Base-by-base conservation (phyloP, 2,113 vertebrate genomes). In the Oryzias woworae region DNA sequence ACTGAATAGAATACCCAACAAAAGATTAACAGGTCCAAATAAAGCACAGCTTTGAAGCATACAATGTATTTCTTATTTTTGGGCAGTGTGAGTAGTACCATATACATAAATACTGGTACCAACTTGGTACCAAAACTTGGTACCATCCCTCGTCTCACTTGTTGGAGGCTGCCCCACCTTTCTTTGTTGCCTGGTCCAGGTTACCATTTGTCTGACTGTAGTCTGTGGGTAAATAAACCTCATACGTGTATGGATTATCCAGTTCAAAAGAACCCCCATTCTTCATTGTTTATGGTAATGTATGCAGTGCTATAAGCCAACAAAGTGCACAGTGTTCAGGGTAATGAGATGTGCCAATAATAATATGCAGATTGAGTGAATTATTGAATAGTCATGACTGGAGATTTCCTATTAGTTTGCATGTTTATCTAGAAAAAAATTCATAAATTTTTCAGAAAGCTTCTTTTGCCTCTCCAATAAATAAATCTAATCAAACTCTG, bases 331-430 rank as follows among this genome's bases (percentile, higher is more conserved):
- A 84, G 80, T 77, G 71, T 80, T 88, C 83, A 44, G 66, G 53
- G 36, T 91, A 90, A 91, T 91, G 85, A 91, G 86, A 88, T 86
- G 83, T 85, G 77, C 84, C 84, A 86, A 90, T 90, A 91, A 90
- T 89, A 89, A 90, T 87, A 91, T 92, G 89, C 78, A 91, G 89
- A 91, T 92, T 55, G 52, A 14, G 58, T 89, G 84, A 91, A 92
- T 92, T 91, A 92, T 91, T 91, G 75, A 91, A 88, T 69, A 89
- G 83, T 75, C 84, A 84, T 84, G 78, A 88, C 83, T 75, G 80
- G 70, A 77, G 72, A 75, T 81, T 84, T 88, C 75, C 75, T 85
- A 90, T 89, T 87, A 81, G 84, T 77, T 86, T 81, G 80, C 78
- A 84, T 88, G 80, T 90, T 87, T 89, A 87, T 89, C 81, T 83